Base-by-base conservation (phyloP, 2,113 vertebrate genomes). In the Cnemophilus loriae region DNA sequence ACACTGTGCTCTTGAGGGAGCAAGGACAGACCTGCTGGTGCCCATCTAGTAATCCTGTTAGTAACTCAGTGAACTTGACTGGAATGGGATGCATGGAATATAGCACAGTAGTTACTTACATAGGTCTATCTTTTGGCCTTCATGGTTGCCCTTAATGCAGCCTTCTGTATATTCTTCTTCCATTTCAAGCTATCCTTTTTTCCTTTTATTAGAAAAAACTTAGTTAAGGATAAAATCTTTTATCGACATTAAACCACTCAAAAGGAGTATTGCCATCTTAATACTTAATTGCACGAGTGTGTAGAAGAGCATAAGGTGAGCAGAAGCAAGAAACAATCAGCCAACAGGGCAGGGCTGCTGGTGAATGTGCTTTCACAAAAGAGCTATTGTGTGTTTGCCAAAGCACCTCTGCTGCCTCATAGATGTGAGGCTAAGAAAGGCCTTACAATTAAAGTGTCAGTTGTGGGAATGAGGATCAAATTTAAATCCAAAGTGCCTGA, bases 361-460 rank as follows among this genome's bases (percentile, higher is more conserved):
- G 60, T 69, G 86, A 91, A 89, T 39, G 50, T 50, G 79, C 57
- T 83, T 75, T 76, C 77, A 91, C 87, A 50, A 96, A 91, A 80
- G 92, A 83, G 65, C 65, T 61, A 65, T 92, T 97, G 89, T 96
- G 79, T 76, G 50, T 41, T 56, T 97, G 92, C 97, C 96, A 97
- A 23, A 90, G 90, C 76, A 75, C 42, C 81, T 70, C 89, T 95
- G 50, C 84, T 87, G 42, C 67, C 69, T 89, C 75, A 27, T 47
- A 68, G 87, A 90, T 60, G 44, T 39, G 73, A 94, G n/a, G 44
- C 91, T 82, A 85, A 87, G 65, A 91, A 92, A 47, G 69, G 61
- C 84, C 52, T 88, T 83, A 60, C 67, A 65, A 41, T 89, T 87
- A 44, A 89, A 87, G 63, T 89, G 94, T 90, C 88, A 84, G 47